Base-by-base conservation (phyloP, 2,113 vertebrate genomes). In the Heliornis fulica region DNA sequence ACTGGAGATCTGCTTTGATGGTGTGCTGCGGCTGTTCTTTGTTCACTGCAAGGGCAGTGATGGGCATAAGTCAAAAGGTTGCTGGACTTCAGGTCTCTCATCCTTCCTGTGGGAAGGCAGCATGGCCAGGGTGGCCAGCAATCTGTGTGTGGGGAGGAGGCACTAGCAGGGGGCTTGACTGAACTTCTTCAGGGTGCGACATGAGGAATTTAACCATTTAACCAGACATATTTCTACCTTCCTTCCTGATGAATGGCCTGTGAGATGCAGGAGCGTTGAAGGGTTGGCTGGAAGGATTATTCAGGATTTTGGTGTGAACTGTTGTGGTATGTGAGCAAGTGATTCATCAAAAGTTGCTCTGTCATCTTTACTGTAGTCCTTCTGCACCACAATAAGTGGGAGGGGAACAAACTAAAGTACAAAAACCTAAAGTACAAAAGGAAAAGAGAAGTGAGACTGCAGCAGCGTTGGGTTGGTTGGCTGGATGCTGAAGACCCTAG, bases 91-190 rank as follows among this genome's bases (percentile, higher is more conserved):
- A 71, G 20, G 14, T 78, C 11, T 38, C 68, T 64, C 22, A 29
- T 36, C 31, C 14, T 71, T 81, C n/a, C 13, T 51, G 12, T 31
- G 21, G 31, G 84, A 85, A 78, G 46, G 23, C 51, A 82, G 32
- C 25, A 87, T 41, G 19, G 0, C 7, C 15, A 51, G 53, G 31
- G 25, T 36, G 36, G 9, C 22, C 38, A 69, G 43, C 11, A 75
- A 41, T 32, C 48, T 41, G 13, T 0, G 0, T 0, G 0, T 8
- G 8, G 5, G 20, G 21, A 74, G 25, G 32, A 69, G 26, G 50
- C 38, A 70, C 46, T 87, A 74, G 15, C 11, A 40, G 0, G 0
- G 20, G 43, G 29, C 50, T 86, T 29, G n/a, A 10, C 20, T n/a
- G 29, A 69, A n/a, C 12, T 32, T 85, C n/a, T 38, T 66, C 38